Conservation (phyloP, 1,140 invertebrate species). For the Calephelis virginiensis region DNA sequence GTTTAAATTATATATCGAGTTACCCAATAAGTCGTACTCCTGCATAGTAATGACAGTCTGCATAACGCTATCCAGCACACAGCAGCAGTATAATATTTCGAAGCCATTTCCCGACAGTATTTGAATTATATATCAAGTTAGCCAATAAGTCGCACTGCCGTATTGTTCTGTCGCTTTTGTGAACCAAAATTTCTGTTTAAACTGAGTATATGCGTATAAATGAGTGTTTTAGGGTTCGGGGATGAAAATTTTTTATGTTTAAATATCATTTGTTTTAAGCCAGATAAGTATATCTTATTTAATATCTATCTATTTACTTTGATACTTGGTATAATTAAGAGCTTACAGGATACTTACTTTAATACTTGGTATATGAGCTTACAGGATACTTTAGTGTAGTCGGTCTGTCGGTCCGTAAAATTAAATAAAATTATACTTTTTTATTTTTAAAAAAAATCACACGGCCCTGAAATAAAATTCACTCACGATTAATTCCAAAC, state of each 20-base stretch:
- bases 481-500: slow-evolving; percentile 31
- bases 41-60: not conserved
- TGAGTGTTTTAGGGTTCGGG: not conserved
- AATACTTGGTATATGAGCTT: too few species aligned
- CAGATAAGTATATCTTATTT: too few species aligned
- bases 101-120: slow-evolving; percentile 36
- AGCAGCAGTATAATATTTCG: slow-evolving; percentile 23
- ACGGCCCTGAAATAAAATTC: slow-evolving; percentile 27
- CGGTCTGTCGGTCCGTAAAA: not conserved
- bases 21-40: not conserved
- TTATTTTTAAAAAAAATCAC: slow-evolving; percentile 13
- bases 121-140: slow-evolving; percentile 52
- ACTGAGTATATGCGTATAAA: not conserved
- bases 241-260: too few species aligned
- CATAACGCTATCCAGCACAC: slow-evolving; percentile 23
- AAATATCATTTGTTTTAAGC: too few species aligned
- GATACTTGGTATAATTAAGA: too few species aligned
- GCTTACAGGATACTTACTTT: too few species aligned
- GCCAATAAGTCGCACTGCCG: slow-evolving; percentile 38
- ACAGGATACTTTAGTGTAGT: not conserved
- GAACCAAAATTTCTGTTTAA: slow-evolving; percentile 7
- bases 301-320: too few species aligned
- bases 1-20: not conserved
- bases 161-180: slow-evolving; percentile 24
- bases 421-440: not conserved